Percentiles rank a stretch among this genome's conserved stretches.
Conservation (phyloP, 2,888 invertebrate species). For the Acronicta aceris region DNA sequence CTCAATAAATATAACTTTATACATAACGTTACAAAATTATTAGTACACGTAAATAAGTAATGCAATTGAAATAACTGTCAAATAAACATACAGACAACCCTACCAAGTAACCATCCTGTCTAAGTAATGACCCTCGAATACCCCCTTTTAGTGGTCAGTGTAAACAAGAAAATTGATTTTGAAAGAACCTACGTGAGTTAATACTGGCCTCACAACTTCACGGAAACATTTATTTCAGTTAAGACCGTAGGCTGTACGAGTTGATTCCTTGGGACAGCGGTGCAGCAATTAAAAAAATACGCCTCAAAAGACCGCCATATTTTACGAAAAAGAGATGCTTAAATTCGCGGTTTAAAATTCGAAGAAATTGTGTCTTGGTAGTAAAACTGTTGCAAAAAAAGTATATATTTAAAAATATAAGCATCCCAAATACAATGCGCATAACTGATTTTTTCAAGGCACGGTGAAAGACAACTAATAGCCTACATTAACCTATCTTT, state of each 20-base stretch:
- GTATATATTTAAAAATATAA: no score
- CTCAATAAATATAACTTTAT: no score
- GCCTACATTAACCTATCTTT: no score
- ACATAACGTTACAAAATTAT: no score
- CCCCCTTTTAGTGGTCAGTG: conserved; percentile 78
- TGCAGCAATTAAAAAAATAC: conserved; percentile 54
- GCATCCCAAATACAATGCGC: no score
- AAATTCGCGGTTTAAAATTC: conserved; percentile 38
- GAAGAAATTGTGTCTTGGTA: conserved; percentile 28
- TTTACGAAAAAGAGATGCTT: conserved; percentile 26
- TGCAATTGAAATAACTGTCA: no score
- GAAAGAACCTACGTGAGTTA: conserved; percentile 73
- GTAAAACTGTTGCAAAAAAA: conserved; percentile 1
- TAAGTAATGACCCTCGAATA: conserved; percentile 78
- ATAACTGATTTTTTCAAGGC: no score
- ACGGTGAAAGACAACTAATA: no score
- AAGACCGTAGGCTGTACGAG: conserved; percentile 61
- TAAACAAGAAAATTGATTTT: conserved; percentile 88
- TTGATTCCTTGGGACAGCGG: conserved; percentile 52
- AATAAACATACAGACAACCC: conserved; percentile 38
- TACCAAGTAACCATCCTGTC: conserved; percentile 48
- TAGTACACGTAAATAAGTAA: no score
- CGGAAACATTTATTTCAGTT: conserved; percentile 75
- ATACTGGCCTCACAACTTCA: conserved; percentile 72
- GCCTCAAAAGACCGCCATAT: conserved; percentile 25